phyloP scores from a whole-genome alignment of 2,113 vertebrate genomes.

The Grantiella picta region DNA sequence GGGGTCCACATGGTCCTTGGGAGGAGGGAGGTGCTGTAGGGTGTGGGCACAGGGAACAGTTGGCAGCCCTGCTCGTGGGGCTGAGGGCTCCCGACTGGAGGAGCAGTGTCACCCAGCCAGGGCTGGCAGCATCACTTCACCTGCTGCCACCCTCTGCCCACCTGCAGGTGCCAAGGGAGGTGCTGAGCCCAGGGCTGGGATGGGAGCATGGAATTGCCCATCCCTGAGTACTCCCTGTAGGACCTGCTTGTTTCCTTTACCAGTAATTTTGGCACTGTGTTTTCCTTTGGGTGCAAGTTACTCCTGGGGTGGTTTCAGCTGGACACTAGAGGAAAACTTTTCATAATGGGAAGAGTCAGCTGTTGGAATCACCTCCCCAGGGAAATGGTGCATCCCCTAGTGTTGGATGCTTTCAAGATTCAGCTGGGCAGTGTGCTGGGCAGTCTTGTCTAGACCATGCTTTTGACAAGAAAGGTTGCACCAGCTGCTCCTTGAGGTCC shows the following conservation, averaged over 20 bases:
- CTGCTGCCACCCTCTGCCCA: constrained; percentile 67
- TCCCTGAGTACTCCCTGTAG: background rate
- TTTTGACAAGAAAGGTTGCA: background rate
- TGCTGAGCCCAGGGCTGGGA: background rate
- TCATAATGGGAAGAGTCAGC: background rate
- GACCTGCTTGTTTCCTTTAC: background rate
- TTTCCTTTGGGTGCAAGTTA: background rate
- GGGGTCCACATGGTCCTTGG: accelerated
- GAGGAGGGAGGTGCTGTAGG: background rate
- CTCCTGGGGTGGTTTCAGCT: background rate
- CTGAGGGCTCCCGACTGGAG: background rate
- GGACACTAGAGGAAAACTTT: background rate
- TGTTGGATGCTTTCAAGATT: background rate
- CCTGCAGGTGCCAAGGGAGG: constrained; percentile 42
- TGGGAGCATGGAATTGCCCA: accelerated
- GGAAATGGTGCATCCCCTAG: background rate
- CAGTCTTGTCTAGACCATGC: accelerated
- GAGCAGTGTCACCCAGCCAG: accelerated
- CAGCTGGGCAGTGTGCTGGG: background rate
- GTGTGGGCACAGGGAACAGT: accelerated
- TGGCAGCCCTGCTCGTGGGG: background rate
- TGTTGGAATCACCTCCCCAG: background rate
- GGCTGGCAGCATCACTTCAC: constrained; percentile 59
- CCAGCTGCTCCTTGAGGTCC: background rate
- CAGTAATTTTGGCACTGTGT: accelerated